Evolutionary conservation across 1,140 invertebrate genomes (phyloP).

Genomic region (Tigriopus japonicus): DNA sequence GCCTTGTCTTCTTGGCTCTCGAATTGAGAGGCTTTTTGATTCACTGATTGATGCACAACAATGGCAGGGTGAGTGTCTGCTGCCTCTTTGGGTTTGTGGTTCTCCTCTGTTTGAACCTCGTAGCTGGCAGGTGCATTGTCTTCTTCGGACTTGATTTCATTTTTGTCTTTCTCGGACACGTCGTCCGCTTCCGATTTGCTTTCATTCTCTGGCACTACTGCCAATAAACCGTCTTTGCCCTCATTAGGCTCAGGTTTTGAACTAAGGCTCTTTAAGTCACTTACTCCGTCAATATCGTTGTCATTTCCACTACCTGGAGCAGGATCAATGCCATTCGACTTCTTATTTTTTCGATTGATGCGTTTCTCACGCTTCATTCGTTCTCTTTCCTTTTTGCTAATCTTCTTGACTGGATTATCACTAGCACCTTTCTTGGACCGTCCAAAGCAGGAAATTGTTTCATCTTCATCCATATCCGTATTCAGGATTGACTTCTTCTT

Average conservation of each 20-base stretch:
- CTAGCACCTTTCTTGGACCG: neutral
- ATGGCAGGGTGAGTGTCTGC: no score
- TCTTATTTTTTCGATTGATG: slow-evolving; percentile 12
- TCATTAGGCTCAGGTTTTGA: no score
- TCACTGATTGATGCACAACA: no score
- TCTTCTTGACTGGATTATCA: neutral
- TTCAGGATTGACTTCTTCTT: neutral
- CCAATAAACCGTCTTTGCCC: no score
- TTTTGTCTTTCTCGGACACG: no score
- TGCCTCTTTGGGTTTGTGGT: no score
- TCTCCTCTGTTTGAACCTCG: no score
- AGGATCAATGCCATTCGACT: neutral
- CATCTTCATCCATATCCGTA: neutral
- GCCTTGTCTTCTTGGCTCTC: slow-evolving; percentile 12
- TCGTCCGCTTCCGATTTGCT: no score
- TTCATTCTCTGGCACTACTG: no score
- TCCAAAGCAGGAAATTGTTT: slow-evolving; percentile 2
- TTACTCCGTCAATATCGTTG: neutral
- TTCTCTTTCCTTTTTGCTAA: slow-evolving; percentile 17
- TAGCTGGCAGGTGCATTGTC: no score
- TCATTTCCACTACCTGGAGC: slow-evolving; percentile 8
- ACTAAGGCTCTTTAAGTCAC: no score
- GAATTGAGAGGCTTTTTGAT: neutral
- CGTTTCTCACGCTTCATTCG: slow-evolving; percentile 17
- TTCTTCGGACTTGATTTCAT: no score